phyloP scores from a whole-genome alignment of 2,797 vertebrate species.

The Rhinichthys osculus region DNA sequence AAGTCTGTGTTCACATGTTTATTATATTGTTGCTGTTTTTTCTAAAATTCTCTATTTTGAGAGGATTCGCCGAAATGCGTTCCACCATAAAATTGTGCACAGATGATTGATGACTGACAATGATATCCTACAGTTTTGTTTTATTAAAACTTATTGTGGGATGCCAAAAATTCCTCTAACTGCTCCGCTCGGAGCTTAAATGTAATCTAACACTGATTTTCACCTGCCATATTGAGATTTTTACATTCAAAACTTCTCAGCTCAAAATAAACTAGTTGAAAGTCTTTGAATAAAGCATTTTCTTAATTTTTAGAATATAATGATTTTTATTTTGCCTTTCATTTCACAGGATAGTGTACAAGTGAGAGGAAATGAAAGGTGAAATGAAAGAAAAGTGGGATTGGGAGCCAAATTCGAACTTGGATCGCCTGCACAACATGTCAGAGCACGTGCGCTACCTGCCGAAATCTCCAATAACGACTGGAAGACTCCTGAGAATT shows the following conservation, averaged over 20 bases:
- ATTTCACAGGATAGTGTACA: not conserved
- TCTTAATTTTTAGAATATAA: not conserved
- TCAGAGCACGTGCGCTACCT: not conserved
- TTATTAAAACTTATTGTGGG: slow-evolving; percentile 48
- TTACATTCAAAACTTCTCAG: not conserved
- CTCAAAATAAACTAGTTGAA: not conserved
- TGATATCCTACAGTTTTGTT: slow-evolving; percentile 43
- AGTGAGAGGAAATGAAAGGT: slow-evolving; percentile 1
- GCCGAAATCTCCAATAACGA: slow-evolving; percentile 19
- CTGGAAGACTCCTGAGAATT: not conserved
- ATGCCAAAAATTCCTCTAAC: slow-evolving; percentile 23
- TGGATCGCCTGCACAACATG: slow-evolving; percentile 8
- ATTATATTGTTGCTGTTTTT: slow-evolving; percentile 52
- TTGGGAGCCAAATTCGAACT: slow-evolving; percentile 17
- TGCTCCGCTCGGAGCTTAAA: slow-evolving; percentile 29
- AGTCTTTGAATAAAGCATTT: not conserved
- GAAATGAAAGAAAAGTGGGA: not conserved
- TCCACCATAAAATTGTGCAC: slow-evolving; percentile 46
- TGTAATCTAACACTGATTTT: slow-evolving; percentile 12
- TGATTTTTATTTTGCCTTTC: not conserved
- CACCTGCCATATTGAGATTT: slow-evolving; percentile 21
- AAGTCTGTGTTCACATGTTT: slow-evolving; percentile 48
- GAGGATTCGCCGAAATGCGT: slow-evolving; percentile 48
- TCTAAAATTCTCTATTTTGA: slow-evolving; percentile 18
- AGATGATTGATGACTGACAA: slow-evolving; percentile 56